Base-by-base conservation (phyloP, 2,797 vertebrate genomes). In the Acridotheres tristis region DNA sequence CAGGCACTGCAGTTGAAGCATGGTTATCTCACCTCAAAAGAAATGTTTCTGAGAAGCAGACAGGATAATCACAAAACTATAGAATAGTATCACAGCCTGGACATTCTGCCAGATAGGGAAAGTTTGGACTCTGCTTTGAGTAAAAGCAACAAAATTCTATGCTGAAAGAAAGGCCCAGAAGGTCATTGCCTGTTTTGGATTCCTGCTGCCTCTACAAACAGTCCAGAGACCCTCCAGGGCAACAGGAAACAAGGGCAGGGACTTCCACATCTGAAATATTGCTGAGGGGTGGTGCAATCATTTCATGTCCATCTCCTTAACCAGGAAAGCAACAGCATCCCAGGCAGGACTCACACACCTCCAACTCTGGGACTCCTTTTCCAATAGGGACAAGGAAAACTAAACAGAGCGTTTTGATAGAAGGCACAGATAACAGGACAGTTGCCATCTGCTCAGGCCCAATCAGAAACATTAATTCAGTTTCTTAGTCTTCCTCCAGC, bases 81-180 rank as follows among this genome's bases (percentile, higher is more conserved):
- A 16, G 32, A 40, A 84, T 4, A 1, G 40, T 45, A 34, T 61
- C 54, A 54, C 25, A 81, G 25, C n/a, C 40, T 6, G 2, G 63
- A 23, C 10, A 29, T 9, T 54, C 34, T 66, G 48, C 16, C 40
- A 53, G 32, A 36, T 27, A 43, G 21, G 26, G 48, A 62, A 94
- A 76, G 11, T 2, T 48, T 2, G 36, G n/a, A 19, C 38, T 93
- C 74, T 82, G 55, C 40, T 92, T 72, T 78, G 36, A 79, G 32
- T 59, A 87, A 79, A 80, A 89, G n/a, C 43, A 85, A 82, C 13
- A 78, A 76, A 95, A 94, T 71, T 53, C 59, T 59, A 11, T 38
- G 29, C 63, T 82, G 40, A 89, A 74, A 79, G 74, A 57, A 82
- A 73, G 42, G 23, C 78, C 43, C 8, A 0, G 43, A 47, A 74